These are phyloP conservation scores for Sus scrofa DNA, from an alignment of 2,113 vertebrate genomes.

Conservation along the genomic window T2T-Sscrofa CM000827.6:67856001-67856500, in stretches of 20 bases:
- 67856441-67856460: neutral
- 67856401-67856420: neutral
- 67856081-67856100: slow-evolving; percentile 17
- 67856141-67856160: neutral
- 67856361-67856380: neutral
- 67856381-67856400: neutral
- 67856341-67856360: neutral
- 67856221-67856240: slow-evolving; percentile 37
- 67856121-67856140: neutral
- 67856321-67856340: neutral
- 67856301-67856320: neutral
- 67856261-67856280: neutral
- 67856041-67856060: neutral
- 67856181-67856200: slow-evolving; percentile 23
- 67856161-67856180: neutral
- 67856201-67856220: neutral
- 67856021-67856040: neutral
- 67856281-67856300: neutral
- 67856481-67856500: neutral
- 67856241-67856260: slow-evolving; percentile 33
- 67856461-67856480: neutral
- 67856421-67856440: neutral
- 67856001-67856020: neutral
- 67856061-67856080: neutral
- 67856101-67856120: neutral